A percentile compares a stretch with the other conserved stretches of the same genome.
phyloP scores from a whole-genome alignment of 2,797 vertebrate species.

The Tenualosa ilisha region DNA sequence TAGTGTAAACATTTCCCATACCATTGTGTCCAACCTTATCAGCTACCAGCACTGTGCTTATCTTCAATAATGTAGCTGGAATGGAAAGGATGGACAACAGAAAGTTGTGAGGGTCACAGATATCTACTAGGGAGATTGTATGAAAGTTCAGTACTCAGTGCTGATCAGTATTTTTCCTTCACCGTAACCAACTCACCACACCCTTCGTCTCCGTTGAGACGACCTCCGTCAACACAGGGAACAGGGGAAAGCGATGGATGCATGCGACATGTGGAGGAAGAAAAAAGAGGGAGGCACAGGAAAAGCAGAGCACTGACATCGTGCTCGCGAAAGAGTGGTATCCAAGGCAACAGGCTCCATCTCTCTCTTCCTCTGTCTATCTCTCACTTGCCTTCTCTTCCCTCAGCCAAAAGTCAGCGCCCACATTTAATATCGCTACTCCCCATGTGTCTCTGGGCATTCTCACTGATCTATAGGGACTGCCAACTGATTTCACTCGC shows the following conservation, averaged over 20 bases:
- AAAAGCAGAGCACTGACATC: slow-evolving; percentile 47
- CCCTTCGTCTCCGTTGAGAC: neutral
- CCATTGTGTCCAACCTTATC: neutral
- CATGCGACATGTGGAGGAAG: slow-evolving; percentile 27
- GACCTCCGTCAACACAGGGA: slow-evolving; percentile 18
- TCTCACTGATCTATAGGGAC: slow-evolving; percentile 6
- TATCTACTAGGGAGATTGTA: neutral
- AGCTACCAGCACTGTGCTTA: neutral
- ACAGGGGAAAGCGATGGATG: slow-evolving; percentile 40
- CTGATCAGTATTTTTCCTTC: neutral
- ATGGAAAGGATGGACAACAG: neutral
- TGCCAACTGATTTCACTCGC: slow-evolving; percentile 17
- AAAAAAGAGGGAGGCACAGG: slow-evolving; percentile 40
- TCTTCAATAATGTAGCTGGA: neutral
- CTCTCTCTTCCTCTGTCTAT: neutral
- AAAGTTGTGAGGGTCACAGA: neutral
- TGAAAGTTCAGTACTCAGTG: neutral
- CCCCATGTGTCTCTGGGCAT: slow-evolving; percentile 8
- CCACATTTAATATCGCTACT: slow-evolving; percentile 54
- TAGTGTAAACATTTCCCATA: neutral
- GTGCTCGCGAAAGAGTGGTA: slow-evolving; percentile 58
- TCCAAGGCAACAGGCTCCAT: slow-evolving; percentile 75
- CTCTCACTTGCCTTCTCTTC: slow-evolving; percentile 3
- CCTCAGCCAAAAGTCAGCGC: slow-evolving; percentile 65
- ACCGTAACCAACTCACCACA: neutral